A percentile compares a stretch with the other conserved stretches of the same genome.
These are phyloP conservation scores for Phrynocephalus guinanensis DNA, from an alignment of 2,797 vertebrate genomes.

Conservation along the genomic window DNA sequence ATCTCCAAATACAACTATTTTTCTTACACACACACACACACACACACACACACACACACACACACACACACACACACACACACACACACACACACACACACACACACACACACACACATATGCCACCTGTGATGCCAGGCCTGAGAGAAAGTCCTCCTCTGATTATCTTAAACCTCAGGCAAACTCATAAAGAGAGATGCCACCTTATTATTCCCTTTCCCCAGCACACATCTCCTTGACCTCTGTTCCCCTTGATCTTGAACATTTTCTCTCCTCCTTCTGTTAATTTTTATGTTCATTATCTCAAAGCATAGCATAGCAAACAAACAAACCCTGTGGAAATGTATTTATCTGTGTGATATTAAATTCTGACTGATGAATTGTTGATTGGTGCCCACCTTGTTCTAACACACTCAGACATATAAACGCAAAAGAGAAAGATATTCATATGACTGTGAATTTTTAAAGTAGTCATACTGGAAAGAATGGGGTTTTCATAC, in stretches of 20 bases:
- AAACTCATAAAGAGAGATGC: no score
- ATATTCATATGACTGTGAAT: not conserved
- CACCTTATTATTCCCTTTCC: not conserved
- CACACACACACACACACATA: no score
- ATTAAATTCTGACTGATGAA: not conserved
- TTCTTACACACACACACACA: no score
- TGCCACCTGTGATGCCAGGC: no score
- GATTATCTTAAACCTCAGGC: no score
- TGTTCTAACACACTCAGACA: not conserved
- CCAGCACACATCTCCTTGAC: no score
- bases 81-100: no score
- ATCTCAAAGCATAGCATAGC: not conserved
- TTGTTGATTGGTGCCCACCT: not conserved
- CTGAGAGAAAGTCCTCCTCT: no score
- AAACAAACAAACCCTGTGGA: not conserved
- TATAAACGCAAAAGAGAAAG: not conserved
- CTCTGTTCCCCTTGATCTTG: not conserved
- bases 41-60: no score
- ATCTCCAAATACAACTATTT: no score
- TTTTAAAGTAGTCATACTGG: constrained; percentile 7
- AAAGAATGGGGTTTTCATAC: constrained; percentile 1
- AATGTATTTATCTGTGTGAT: not conserved
- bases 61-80: no score
- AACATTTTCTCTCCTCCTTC: not conserved
- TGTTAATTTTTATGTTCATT: not conserved